Percentiles rank a stretch among this genome's conserved stretches.
Conservation (phyloP, 2,888 invertebrate species). For the Danaus chrysippus region DNA sequence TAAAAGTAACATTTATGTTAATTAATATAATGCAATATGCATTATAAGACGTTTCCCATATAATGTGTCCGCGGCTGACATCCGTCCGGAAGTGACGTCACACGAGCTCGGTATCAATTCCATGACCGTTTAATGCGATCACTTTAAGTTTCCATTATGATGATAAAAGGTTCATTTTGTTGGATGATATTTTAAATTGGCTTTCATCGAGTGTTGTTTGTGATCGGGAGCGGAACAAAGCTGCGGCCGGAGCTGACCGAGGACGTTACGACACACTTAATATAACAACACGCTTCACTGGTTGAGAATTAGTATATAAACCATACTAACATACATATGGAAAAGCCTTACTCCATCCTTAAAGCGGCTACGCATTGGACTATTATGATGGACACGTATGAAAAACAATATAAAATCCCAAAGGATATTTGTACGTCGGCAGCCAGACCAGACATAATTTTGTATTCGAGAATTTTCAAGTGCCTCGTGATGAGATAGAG, state of each 20-base stretch:
- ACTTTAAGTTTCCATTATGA: conserved; percentile 43
- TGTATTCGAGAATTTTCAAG: too few relatives aligned
- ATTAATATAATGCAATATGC: conserved; percentile 33
- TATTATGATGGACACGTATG: too few relatives aligned
- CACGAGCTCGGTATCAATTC: conserved; percentile 46
- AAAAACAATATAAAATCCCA: too few relatives aligned
- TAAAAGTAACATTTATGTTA: conserved; percentile 27
- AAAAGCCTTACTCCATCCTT: too few relatives aligned
- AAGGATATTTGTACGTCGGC: too few relatives aligned
- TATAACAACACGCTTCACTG: too few relatives aligned
- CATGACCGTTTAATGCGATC: conserved; percentile 42
- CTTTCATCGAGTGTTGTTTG: conserved; percentile 20
- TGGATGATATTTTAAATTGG: conserved; percentile 28
- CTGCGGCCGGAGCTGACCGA: conserved; percentile 12
- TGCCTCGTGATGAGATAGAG: too few relatives aligned
- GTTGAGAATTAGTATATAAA: too few relatives aligned
- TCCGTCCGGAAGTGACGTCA: conserved; percentile 55
- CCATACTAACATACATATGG: too few relatives aligned
- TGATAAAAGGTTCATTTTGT: conserved; percentile 31
- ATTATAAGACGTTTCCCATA: conserved; percentile 46
- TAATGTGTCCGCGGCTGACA: conserved; percentile 48
- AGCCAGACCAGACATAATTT: too few relatives aligned
- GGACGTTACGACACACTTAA: background rate
- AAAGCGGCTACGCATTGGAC: too few relatives aligned
- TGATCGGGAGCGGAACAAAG: conserved; percentile 14